These are phyloP conservation scores for Vidua macroura DNA, from an alignment of 2,113 vertebrate genomes.

Conservation along the genomic window DNA sequence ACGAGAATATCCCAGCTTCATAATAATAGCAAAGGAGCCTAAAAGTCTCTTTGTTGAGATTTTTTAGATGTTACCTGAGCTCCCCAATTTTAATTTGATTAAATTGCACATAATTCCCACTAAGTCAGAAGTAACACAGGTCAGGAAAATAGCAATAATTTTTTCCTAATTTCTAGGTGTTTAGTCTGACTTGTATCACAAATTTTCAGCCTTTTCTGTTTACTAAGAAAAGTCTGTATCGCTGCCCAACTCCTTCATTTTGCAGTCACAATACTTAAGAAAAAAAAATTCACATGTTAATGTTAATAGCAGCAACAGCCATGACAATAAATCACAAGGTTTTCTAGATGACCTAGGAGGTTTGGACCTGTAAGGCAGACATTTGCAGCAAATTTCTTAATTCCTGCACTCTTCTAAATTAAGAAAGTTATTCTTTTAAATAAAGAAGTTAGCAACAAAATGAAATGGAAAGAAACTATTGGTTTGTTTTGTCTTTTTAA, in stretches of 20 bases:
- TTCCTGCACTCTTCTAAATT: background rate
- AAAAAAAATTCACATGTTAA: background rate
- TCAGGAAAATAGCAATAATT: background rate
- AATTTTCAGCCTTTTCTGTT: background rate
- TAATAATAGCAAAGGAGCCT: background rate
- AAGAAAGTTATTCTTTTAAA: background rate
- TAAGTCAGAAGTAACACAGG: background rate
- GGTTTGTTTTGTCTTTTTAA: background rate
- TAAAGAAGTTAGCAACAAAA: background rate
- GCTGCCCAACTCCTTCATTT: background rate
- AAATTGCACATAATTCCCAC: background rate
- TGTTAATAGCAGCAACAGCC: background rate
- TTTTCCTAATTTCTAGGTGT: background rate
- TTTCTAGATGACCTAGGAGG: background rate
- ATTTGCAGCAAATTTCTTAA: background rate
- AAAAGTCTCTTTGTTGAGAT: background rate
- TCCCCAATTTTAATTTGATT: background rate
- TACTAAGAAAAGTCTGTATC: background rate
- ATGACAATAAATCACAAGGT: background rate
- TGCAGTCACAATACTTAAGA: background rate
- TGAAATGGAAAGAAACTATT: background rate
- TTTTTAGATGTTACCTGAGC: background rate
- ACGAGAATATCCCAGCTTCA: background rate
- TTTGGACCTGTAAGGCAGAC: background rate
- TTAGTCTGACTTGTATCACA: background rate